These are phyloP conservation scores for Murina feae DNA, from an alignment of 2,113 vertebrate species.

Conservation along the genomic window DNA sequence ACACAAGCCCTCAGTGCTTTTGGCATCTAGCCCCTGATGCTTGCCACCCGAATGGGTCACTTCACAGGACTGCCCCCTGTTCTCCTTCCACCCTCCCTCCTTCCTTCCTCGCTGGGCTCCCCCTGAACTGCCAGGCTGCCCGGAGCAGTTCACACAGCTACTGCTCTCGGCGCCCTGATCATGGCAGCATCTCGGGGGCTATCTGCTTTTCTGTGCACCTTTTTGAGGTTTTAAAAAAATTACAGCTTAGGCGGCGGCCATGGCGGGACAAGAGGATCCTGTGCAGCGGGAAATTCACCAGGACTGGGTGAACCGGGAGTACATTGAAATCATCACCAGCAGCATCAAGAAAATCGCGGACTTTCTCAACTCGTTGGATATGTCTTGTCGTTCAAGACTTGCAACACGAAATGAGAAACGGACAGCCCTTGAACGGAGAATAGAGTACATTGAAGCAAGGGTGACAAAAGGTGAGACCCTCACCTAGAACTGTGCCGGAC, in stretches of 20 bases:
- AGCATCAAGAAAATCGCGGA: slow-evolving; percentile 98
- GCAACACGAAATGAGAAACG: too few species aligned
- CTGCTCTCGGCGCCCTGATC: background rate
- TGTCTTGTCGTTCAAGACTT: too few species aligned
- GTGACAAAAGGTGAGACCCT: too few species aligned
- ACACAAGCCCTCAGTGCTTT: rapidly evolving
- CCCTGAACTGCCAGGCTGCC: background rate
- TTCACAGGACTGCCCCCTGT: background rate
- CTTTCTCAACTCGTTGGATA: slow-evolving; percentile 97
- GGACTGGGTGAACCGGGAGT: slow-evolving; percentile 97
- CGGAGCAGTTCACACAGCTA: rapidly evolving
- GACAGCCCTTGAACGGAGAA: too few species aligned
- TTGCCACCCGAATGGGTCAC: background rate
- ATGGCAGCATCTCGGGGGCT: background rate
- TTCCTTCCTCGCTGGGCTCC: background rate
- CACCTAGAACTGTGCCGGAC: too few species aligned
- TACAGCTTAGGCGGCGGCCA: slow-evolving; percentile 77
- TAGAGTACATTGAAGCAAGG: too few species aligned
- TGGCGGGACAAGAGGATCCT: slow-evolving; percentile 95
- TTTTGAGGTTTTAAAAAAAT: background rate
- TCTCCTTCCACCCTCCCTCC: background rate
- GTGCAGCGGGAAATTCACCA: slow-evolving; percentile 97
- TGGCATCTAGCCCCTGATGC: too few species aligned
- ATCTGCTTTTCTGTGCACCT: background rate
- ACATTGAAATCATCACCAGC: slow-evolving; percentile 96